Conservation (phyloP, 2,888 invertebrate species). For the Anoncus sp. region DNA sequence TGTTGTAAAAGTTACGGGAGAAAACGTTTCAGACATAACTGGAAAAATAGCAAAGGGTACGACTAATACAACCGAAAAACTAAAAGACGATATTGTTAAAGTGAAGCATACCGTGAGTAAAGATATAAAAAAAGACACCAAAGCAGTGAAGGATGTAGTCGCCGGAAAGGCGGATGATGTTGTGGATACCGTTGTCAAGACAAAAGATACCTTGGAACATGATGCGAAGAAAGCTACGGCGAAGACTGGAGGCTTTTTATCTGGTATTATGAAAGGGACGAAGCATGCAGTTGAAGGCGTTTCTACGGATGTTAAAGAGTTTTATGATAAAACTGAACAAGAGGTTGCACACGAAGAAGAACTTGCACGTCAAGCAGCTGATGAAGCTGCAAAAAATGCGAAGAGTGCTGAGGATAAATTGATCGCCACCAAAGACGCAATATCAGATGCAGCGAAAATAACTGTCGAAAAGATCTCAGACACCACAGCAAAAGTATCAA, state of each 20-base stretch:
- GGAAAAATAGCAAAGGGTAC: constrained; percentile 30
- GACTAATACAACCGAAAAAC: constrained; percentile 42
- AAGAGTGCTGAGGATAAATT: constrained; percentile 58
- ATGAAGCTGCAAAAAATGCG: constrained; percentile 55
- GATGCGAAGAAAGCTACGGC: constrained; percentile 66
- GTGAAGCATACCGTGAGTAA: constrained; percentile 41
- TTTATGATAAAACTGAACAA: constrained; percentile 66
- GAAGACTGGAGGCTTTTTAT: constrained; percentile 68
- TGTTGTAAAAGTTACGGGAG: constrained; percentile 51
- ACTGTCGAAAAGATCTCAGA: constrained; percentile 43
- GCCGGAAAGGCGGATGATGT: constrained; percentile 34
- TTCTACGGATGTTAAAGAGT: constrained; percentile 67
- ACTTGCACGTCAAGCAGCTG: constrained; percentile 65
- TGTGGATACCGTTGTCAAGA: constrained; percentile 41
- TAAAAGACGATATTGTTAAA: constrained; percentile 27
- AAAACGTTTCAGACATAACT: constrained; percentile 51
- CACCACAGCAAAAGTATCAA: constrained; percentile 28
- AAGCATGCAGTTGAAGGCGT: constrained; percentile 69
- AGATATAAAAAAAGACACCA: constrained; percentile 42
- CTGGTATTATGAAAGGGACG: constrained; percentile 71
- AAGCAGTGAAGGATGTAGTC: constrained; percentile 55
- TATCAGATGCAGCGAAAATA: constrained; percentile 46
- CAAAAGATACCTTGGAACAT: constrained; percentile 77
- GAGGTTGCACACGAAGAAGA: constrained; percentile 62
- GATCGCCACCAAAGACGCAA: constrained; percentile 30